Percentiles rank a stretch among this genome's conserved stretches.
Conservation (phyloP, 2,888 invertebrate genomes). For the Nemurella pictetii region DNA sequence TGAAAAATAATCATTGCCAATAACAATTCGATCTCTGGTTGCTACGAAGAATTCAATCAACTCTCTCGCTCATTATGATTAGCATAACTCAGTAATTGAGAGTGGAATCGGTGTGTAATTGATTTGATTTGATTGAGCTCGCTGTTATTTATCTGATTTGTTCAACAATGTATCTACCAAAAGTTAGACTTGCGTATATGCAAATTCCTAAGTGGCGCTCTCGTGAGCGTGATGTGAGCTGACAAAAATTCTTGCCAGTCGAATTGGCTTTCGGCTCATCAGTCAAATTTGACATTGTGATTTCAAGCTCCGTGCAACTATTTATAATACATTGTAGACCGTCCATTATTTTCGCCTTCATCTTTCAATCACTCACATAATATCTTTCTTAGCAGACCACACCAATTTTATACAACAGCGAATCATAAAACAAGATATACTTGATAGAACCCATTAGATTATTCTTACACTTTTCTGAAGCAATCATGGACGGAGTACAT, state of each 20-base stretch:
- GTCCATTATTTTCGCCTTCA: not conserved
- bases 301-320: not conserved
- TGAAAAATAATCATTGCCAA: not conserved
- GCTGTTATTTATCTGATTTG: not conserved
- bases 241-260: not conserved
- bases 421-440: not conserved
- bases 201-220: not conserved
- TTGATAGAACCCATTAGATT: not conserved
- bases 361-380: not conserved
- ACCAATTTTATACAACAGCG: not conserved
- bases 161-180: not conserved
- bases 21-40: not conserved
- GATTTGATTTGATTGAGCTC: not conserved
- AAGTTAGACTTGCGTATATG: not conserved
- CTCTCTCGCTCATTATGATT: not conserved
- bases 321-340: not conserved
- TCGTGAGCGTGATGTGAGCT: not conserved
- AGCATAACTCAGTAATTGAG: not conserved
- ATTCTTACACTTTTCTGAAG: not conserved
- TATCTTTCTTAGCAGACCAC: not conserved
- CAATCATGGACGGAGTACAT: not conserved
- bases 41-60: not conserved
- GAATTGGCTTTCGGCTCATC: not conserved
- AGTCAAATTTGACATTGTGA: not conserved
- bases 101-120: not conserved